Evolutionary conservation across 2,888 invertebrate genomes (phyloP), one percentile per base, ranked within the genome.

Genomic region (Diloba caeruleocephala): DNA sequence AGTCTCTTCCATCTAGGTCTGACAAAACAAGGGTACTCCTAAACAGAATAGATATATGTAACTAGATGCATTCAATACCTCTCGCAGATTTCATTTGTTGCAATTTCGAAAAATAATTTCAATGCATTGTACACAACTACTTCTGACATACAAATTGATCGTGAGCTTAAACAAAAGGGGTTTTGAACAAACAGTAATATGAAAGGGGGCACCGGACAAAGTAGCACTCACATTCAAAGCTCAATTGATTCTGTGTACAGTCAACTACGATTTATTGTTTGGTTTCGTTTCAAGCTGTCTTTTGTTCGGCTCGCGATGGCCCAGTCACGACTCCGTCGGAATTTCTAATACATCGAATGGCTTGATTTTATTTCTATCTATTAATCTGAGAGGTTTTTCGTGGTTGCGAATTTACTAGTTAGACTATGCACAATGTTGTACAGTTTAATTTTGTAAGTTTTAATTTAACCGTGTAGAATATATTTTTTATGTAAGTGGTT

Each of bases 221-320:
- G 71, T 70, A 68, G 68, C 68, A 56, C 49, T 58, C 48, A 44
- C 46, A 62, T 46, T 52, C 50, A 43, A 53, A 55, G 62, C 63
- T 63, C 66, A 70, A 68, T 72, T 65, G 64, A 72, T 57, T 71
- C 59, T 32, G 53, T 53, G 50, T 54, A 54, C 53, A 66, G 39
- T 55, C 67, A 25, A 39, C 13, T 33, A 54, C 34, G 63, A 73
- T 73, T 76, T 73, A 73, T 73, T 73, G 67, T 54, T 53, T 36
- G 38, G 74, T 52, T 67, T 41, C 55, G 59, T 59, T 60, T 66
- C 54, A 31, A 60, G 31, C 29, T 43, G 71, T 51, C 64, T 68
- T 70, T 74, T 68, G 76, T 75, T 50, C 49, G 49, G 36, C 51
- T 42, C 55, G 54, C 70, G 76, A 72, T 65, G 65, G 52, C 38